Conservation (phyloP, 2,888 invertebrate species). For the Monochamus alternatus region DNA sequence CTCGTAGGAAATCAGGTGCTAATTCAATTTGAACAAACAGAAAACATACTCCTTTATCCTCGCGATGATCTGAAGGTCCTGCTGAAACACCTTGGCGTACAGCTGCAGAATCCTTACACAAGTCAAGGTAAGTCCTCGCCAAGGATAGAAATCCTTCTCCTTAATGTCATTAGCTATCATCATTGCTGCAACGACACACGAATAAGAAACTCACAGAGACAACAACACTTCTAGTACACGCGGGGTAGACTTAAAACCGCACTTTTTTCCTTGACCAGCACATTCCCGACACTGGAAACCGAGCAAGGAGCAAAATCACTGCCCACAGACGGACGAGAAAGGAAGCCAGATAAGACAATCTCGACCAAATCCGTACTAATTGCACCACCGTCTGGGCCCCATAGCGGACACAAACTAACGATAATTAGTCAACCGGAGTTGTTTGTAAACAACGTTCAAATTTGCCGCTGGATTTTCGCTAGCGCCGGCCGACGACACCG, state of each 20-base stretch:
- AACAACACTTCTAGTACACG: conserved; percentile 1
- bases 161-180: conserved; percentile 61
- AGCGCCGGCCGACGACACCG: conserved; percentile 59
- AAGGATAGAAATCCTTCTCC: conserved; percentile 71
- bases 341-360: conserved; percentile 37
- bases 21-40: too few relatives aligned
- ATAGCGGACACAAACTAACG: conserved; percentile 20
- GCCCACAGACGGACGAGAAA: conserved; percentile 1
- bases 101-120: conserved; percentile 88
- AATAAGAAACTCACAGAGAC: conserved; percentile 15
- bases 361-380: conserved; percentile 35
- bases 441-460: conserved; percentile 59
- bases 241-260: background rate
- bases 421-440: conserved; percentile 26
- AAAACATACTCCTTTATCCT: conserved; percentile 50
- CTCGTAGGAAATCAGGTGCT: too few relatives aligned
- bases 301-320: conserved; percentile 8
- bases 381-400: background rate
- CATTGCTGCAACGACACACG: conserved; percentile 22
- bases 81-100: conserved; percentile 91
- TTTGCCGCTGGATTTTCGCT: conserved; percentile 60
- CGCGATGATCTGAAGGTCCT: conserved; percentile 63
- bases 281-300: conserved; percentile 6
- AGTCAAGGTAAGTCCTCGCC: conserved; percentile 89
- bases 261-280: conserved; percentile 13